Base-by-base conservation (phyloP, 2,113 vertebrate species). In the Notarius quadriscutis region DNA sequence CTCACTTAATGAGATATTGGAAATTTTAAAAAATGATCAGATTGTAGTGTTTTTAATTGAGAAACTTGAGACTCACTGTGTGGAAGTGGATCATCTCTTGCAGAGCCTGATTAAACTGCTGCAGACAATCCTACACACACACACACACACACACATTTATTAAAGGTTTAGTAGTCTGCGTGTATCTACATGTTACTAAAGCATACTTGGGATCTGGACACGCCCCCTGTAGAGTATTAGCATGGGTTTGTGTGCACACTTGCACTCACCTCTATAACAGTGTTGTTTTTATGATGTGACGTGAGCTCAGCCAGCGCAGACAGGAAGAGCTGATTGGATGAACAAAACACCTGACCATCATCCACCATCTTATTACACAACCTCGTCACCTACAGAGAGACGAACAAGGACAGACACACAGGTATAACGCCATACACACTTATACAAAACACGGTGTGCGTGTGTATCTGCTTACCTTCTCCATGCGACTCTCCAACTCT, bases 61-160 rank as follows among this genome's bases (percentile, higher is more conserved):
- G 4, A 62, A 69, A 25, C 62, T 1, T 63, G n/a, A 18, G 25
- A 85, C 95, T 95, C 86, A 95, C 95, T 0, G 92, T 94, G 91
- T 95, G 95, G 67, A 95, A 96, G 90, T 92, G 91, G 87, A 94
- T 88, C 94, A 94, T 92, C 88, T 96, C 95, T 91, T 95, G 92
- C 74, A 96, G 93, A 4, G 94, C 94, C 85, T 95, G 94, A 67
- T 89, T 91, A 65, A 95, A 95, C 90, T 95, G 95, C 81, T 88
- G 90, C 88, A 95, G 87, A 86, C 94, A 95, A 27, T 87, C 94
- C 95, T 96, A 18, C 86, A 89, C 7, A 78, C 27, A 82, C 63
- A 84, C 83, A 75, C 78, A 82, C 41, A 79, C 57, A 69, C 14
- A 22, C 17, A 63, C 81, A 69, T 41, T n/a, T 34, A 12, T n/a